A percentile compares a stretch with the other conserved stretches of the same genome.
phyloP scores from a whole-genome alignment of 1,140 invertebrate species.

The Mylabris phalerata region DNA sequence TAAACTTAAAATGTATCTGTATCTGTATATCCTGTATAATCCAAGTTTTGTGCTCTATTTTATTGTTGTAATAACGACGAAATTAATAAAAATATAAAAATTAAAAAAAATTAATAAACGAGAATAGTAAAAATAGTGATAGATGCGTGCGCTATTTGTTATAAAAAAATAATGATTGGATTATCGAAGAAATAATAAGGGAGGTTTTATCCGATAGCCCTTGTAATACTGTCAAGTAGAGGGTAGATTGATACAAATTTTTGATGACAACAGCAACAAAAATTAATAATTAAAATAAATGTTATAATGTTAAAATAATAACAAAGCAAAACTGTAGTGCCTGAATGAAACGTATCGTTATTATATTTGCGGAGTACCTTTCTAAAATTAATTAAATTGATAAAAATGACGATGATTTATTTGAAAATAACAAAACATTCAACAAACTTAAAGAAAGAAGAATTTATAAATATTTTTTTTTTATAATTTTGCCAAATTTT shows the following conservation, averaged over 20 bases:
- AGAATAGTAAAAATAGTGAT: neutral
- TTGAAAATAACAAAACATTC: neutral
- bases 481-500: too few species aligned
- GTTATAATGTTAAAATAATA: conserved; percentile 3
- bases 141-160: neutral
- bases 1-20: neutral
- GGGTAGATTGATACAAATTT: too few species aligned
- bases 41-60: conserved; percentile 3
- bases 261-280: neutral
- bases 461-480: too few species aligned
- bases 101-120: neutral
- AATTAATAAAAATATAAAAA: neutral
- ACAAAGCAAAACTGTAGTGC: conserved; percentile 29
- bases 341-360: conserved; percentile 32
- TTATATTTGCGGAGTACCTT: conserved; percentile 20
- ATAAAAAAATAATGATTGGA: neutral
- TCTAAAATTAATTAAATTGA: conserved; percentile 8
- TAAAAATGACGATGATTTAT: neutral
- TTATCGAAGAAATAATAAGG: neutral
- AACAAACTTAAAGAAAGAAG: too few species aligned
- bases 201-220: neutral
- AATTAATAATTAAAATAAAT: neutral
- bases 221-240: neutral
- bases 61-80: neutral
- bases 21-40: neutral